Percentiles rank a stretch among this genome's conserved stretches.
Conservation (phyloP, 2,113 vertebrate species). For the Dolichotis patagonum region DNA sequence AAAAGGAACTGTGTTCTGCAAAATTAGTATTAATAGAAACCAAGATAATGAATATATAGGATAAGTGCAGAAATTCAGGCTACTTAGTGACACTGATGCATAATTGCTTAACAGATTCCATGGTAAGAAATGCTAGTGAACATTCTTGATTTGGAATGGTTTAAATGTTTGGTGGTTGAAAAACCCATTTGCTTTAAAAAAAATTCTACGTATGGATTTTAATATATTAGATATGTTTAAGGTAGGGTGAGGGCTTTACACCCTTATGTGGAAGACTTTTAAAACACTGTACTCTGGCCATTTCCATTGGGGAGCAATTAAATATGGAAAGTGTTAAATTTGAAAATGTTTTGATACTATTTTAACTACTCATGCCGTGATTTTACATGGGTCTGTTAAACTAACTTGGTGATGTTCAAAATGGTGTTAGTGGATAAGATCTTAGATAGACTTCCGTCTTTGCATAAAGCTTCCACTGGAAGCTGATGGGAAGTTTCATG, state of each 20-base stretch:
- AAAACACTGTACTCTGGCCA: background rate
- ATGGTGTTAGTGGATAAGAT: background rate
- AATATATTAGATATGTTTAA: background rate
- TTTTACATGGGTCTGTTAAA: background rate
- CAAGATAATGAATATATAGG: constrained; percentile 53
- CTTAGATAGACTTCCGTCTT: background rate
- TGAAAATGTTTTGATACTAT: background rate
- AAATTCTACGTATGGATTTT: constrained; percentile 40
- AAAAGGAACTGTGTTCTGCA: constrained; percentile 48
- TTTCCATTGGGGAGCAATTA: constrained; percentile 23
- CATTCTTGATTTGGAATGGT: constrained; percentile 37
- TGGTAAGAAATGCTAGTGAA: constrained; percentile 44
- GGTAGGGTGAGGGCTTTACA: background rate
- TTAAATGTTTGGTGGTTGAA: constrained; percentile 49
- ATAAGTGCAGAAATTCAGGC: constrained; percentile 39
- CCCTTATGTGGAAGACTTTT: background rate
- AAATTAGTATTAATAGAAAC: constrained; percentile 68
- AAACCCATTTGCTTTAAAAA: constrained; percentile 34
- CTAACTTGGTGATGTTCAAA: background rate
- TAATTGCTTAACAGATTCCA: constrained; percentile 56
- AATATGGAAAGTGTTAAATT: background rate
- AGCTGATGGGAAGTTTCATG: background rate
- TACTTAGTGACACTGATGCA: background rate
- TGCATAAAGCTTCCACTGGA: background rate
- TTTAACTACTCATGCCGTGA: background rate